Percentiles rank a stretch among this genome's conserved stretches.
These are phyloP conservation scores for Phrynocephalus vlangalii DNA, from an alignment of 2,797 vertebrate genomes.

Conservation along the genomic window DNA sequence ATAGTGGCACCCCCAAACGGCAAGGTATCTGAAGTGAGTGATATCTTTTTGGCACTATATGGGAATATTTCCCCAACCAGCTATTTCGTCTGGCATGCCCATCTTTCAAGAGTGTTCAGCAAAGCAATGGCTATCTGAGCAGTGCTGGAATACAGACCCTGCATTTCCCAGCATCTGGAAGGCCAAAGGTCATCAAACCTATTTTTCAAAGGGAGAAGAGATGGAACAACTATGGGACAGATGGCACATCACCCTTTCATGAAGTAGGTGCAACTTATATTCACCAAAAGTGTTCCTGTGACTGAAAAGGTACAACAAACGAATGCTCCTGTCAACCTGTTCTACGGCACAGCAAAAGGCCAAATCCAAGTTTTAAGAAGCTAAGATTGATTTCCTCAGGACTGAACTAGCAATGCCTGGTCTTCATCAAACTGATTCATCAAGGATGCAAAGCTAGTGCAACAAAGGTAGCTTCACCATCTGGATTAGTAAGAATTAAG, in stretches of 20 bases:
- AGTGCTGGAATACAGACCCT: not conserved
- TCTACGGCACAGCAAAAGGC: not conserved
- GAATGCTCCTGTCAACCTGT: not conserved
- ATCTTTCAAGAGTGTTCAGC: no score
- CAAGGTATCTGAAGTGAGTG: not conserved
- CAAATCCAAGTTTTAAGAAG: not conserved
- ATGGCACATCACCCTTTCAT: not conserved
- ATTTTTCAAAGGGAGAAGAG: not conserved
- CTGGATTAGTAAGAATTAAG: not conserved
- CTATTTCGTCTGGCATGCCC: no score
- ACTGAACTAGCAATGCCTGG: no score
- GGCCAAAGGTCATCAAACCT: not conserved
- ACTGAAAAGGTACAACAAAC: not conserved
- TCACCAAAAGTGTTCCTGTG: not conserved
- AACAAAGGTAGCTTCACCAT: not conserved
- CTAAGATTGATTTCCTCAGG: not conserved
- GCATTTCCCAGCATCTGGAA: not conserved
- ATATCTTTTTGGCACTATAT: not conserved
- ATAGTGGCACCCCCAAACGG: not conserved
- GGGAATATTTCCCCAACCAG: not conserved
- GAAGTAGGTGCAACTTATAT: not conserved
- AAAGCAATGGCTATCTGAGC: not conserved
- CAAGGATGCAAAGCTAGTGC: no score
- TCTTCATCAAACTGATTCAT: not conserved
- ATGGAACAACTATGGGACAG: no score